Base-by-base conservation (phyloP, 2,888 invertebrate species). In the Epirrita christyi region DNA sequence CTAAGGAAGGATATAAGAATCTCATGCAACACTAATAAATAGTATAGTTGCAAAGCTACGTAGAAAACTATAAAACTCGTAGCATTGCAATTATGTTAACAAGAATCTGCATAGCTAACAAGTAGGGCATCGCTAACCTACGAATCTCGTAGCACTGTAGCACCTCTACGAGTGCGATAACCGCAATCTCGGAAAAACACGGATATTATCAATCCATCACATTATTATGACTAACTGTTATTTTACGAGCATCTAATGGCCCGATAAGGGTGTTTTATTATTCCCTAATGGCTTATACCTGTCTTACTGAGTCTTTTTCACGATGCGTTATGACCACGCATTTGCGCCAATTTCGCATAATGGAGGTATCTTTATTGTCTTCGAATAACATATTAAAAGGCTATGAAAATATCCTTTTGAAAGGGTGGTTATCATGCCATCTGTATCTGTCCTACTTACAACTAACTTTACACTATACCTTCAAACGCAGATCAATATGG, bases 261-360 rank as follows among this genome's bases (percentile, higher is more conserved):
- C 78, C 86, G 90, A 91, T 92, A 92, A 88, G 83, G 83, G 85
- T 83, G 80, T 90, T 91, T 91, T 92, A 90, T 90, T 91, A 87
- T 85, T 81, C 88, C 88, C 85, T 87, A 90, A 92, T 88, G 90
- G 87, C 86, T 82, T 86, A 86, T 91, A 92, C 91, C 92, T 92
- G 92, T 90, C 91, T 88, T 85, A 80, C 70, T 75, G 76, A 75
- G 80, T 79, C 80, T 79, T 73, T 70, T 72, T 67, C 69, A 76
- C 82, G 83, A 84, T 89, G 84, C 80, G 82, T 91, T 91, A 91
- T 89, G 84, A 76, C 84, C 83, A 84, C 81, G 81, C 81, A 83
- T 78, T 74, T 75, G 75, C 80, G 80, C 78, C 89, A 86, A 88
- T 86, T 85, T 88, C 86, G 85, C 84, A 86, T 91, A 88, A 91